phyloP scores from a whole-genome alignment of 2,113 vertebrate genomes.

The Girardinichthys multiradiatus region DNA sequence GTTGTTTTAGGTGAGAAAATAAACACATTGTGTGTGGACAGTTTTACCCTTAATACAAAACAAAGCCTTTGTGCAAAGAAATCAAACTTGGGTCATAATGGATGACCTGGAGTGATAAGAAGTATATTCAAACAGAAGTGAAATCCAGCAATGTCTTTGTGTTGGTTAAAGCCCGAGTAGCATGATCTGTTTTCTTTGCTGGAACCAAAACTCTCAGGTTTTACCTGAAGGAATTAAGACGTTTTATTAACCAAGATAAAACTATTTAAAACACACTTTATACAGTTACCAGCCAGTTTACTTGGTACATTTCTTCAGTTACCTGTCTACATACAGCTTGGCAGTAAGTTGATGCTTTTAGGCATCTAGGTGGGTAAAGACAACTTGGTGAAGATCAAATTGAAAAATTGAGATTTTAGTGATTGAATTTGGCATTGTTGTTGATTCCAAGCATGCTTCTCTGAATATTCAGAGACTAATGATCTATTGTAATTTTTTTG shows the following conservation, averaged over 20 bases:
- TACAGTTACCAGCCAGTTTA: neutral
- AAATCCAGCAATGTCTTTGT: slow-evolving; percentile 48
- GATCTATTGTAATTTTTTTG: neutral
- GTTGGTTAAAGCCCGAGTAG: slow-evolving; percentile 31
- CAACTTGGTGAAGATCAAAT: neutral
- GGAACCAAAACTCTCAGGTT: slow-evolving; percentile 19
- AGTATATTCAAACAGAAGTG: slow-evolving; percentile 43
- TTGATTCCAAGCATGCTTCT: neutral
- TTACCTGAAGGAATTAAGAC: slow-evolving; percentile 9
- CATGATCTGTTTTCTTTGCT: slow-evolving; percentile 12
- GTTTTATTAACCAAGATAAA: neutral
- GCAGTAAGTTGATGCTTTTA: neutral
- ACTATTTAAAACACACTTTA: neutral
- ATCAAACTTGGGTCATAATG: slow-evolving; percentile 50
- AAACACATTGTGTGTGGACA: neutral
- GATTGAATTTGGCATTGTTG: neutral
- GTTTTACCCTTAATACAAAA: slow-evolving; percentile 36
- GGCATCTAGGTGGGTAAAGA: neutral
- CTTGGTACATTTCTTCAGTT: neutral
- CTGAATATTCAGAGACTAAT: neutral
- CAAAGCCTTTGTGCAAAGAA: slow-evolving; percentile 37
- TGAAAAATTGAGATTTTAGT: neutral
- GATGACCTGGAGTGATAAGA: slow-evolving; percentile 60
- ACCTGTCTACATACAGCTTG: neutral
- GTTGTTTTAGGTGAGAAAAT: slow-evolving; percentile 10